These are phyloP conservation scores for Perithous albicinctus DNA, from an alignment of 2,888 invertebrate species.

Conservation along the genomic window DNA sequence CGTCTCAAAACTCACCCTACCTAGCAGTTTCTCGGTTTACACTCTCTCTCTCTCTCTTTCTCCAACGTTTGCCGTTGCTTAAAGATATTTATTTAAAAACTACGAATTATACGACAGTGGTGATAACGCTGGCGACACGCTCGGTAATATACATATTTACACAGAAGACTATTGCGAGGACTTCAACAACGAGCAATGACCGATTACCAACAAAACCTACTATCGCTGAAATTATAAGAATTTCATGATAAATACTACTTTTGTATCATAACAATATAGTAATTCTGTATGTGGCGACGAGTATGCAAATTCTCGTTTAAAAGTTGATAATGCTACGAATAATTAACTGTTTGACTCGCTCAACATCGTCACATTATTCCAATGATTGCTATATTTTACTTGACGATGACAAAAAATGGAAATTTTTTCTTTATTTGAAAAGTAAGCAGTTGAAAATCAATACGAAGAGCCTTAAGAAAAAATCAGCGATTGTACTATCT, in stretches of 20 bases:
- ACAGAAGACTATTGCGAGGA: background rate
- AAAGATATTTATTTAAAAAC: conserved; percentile 26
- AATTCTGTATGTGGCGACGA: background rate
- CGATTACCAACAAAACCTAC: background rate
- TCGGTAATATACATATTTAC: conserved; percentile 13
- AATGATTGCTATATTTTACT: background rate
- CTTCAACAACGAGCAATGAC: background rate
- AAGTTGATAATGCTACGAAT: background rate
- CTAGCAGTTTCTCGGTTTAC: background rate
- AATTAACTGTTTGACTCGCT: background rate
- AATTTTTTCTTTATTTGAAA: background rate
- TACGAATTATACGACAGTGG: conserved; percentile 13
- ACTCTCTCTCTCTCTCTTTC: conserved; percentile 11
- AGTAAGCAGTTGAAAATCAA: background rate
- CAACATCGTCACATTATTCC: background rate
- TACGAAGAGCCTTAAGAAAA: background rate
- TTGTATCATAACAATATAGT: background rate
- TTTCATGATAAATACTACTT: background rate
- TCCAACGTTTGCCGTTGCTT: background rate
- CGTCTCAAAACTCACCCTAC: conserved; percentile 47
- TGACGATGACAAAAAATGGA: background rate
- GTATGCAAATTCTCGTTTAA: background rate
- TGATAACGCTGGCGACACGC: conserved; percentile 13
- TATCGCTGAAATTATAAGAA: background rate
- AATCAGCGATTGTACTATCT: background rate